A percentile compares a stretch with the other conserved stretches of the same genome.
Conservation (phyloP, 2,113 vertebrate species). For the Leucoraja erinaceus region DNA sequence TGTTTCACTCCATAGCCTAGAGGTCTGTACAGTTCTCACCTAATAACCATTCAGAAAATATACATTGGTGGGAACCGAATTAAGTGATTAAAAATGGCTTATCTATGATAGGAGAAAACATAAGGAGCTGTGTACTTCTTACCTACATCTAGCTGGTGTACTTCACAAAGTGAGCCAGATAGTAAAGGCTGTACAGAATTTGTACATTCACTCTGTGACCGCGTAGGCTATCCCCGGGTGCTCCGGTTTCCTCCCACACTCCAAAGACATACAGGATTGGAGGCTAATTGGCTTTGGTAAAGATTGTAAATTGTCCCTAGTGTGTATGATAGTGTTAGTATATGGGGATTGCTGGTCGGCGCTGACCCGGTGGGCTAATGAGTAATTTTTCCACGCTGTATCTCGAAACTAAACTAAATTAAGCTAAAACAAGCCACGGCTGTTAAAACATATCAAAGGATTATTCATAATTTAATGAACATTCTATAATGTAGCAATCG, state of each 20-base stretch:
- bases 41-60: neutral
- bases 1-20: neutral
- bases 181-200: neutral
- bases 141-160: neutral
- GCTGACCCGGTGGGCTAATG: no score
- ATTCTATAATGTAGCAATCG: neutral
- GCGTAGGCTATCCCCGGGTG: no score
- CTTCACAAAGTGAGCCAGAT: neutral
- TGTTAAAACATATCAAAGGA: neutral
- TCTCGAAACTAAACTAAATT: no score
- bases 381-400: no score
- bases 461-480: neutral
- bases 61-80: neutral
- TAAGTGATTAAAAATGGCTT: neutral
- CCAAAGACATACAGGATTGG: no score
- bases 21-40: neutral
- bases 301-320: no score
- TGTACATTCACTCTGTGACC: no score
- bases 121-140: neutral
- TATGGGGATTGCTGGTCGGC: no score
- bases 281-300: no score
- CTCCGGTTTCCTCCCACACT: no score
- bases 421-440: neutral
- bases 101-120: neutral
- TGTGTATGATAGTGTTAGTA: no score